A percentile compares a stretch with the other conserved stretches of the same genome.
Evolutionary conservation across 2,113 vertebrate species (phyloP).

Genomic region (Aptenodytes forsteri): DNA sequence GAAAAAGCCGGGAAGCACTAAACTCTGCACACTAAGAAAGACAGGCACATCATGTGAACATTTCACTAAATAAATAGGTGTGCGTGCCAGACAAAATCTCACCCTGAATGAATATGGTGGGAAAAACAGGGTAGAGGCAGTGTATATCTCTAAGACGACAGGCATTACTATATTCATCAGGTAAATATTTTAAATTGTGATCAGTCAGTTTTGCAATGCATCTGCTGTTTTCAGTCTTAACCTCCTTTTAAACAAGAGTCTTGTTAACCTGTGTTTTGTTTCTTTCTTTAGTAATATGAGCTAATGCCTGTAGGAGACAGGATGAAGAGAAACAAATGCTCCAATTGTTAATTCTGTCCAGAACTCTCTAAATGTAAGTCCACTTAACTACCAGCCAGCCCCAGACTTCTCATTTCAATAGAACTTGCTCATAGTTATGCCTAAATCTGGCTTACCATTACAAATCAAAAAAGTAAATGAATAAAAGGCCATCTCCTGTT

Average conservation of each 20-base stretch:
- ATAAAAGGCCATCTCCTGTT: neutral
- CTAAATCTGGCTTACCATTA: neutral
- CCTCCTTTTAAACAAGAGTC: neutral
- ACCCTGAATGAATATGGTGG: neutral
- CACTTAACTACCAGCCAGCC: neutral
- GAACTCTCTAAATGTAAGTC: neutral
- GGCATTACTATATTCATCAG: neutral
- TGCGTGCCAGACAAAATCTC: neutral
- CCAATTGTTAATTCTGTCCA: neutral
- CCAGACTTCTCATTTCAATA: neutral
- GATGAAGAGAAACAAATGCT: neutral
- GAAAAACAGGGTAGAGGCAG: neutral
- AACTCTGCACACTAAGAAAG: neutral
- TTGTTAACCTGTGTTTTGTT: neutral
- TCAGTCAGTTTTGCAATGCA: neutral
- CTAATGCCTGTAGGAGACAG: neutral
- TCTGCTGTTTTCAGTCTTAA: neutral
- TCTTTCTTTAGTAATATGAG: neutral
- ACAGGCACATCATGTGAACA: neutral
- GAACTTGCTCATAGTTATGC: neutral
- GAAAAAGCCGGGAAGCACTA: neutral
- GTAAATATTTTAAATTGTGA: neutral
- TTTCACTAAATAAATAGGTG: neutral
- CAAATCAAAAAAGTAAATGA: neutral
- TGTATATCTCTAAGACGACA: fast-evolving